Evolutionary conservation across 2,797 vertebrate genomes (phyloP).

Genomic region (Enoplosus armatus): DNA sequence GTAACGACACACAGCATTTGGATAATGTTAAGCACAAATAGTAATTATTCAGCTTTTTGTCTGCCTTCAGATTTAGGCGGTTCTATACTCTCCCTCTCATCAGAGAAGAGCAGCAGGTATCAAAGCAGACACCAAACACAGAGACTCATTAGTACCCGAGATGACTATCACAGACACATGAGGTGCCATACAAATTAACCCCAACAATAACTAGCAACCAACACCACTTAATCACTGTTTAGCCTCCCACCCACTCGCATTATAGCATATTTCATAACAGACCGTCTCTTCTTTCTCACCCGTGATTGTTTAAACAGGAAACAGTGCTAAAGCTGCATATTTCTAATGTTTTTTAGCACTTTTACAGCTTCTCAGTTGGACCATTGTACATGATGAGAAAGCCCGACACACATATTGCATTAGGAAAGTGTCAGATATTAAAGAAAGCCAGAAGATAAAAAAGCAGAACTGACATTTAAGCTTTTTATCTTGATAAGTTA

Average conservation of each 20-base stretch:
- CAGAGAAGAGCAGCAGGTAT: slow-evolving; percentile 73
- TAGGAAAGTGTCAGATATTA: slow-evolving; percentile 83
- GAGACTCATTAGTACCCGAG: slow-evolving; percentile 86
- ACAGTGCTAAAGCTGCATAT: background rate
- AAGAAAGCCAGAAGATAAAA: slow-evolving; percentile 85
- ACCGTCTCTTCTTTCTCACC: background rate
- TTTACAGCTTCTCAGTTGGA: background rate
- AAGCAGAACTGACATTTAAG: slow-evolving; percentile 91
- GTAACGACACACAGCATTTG: slow-evolving; percentile 21
- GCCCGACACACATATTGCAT: slow-evolving; percentile 32
- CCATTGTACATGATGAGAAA: slow-evolving; percentile 32
- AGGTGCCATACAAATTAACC: slow-evolving; percentile 81
- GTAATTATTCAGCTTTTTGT: slow-evolving; percentile 32
- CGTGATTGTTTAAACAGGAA: slow-evolving; percentile 22
- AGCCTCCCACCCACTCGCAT: slow-evolving; percentile 38
- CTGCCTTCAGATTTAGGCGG: slow-evolving; percentile 47
- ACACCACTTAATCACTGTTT: slow-evolving; percentile 83
- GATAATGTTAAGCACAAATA: slow-evolving; percentile 35
- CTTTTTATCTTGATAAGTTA: slow-evolving; percentile 90
- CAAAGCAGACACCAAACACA: slow-evolving; percentile 77
- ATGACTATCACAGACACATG: slow-evolving; percentile 84
- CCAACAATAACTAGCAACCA: slow-evolving; percentile 84
- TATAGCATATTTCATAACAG: slow-evolving; percentile 29
- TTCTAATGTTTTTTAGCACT: background rate
- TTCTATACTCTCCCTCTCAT: slow-evolving; percentile 58